Base-by-base conservation (phyloP, 1,140 invertebrate species). In the Lepidostoma basale region DNA sequence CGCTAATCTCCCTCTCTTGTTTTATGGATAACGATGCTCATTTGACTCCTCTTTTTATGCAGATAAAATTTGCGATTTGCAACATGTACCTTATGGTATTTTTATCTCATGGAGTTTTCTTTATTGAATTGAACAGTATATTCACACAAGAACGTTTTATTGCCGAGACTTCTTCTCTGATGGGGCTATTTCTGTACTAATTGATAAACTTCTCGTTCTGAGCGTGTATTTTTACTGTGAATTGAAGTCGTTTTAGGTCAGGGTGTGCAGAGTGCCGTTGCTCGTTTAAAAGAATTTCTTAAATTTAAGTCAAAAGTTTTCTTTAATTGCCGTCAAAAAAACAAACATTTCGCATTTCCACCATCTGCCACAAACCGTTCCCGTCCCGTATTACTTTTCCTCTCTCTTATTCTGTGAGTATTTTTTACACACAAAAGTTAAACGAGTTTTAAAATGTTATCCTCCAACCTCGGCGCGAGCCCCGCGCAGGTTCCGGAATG, bases 391-490 rank as follows among this genome's bases (percentile, higher is more conserved):
- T 40, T 59, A 59, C 33, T 59, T 59, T 39, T 59, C 54, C 54
- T 60, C 56, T 42, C 36, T 60, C 36, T 40, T 60, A 16, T 23
- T 6, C 2, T n/a, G 22, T 1, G 14, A 45, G 42, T 18, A 20
- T 20, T 18, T 40, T 60, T 60, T 25, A 40, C 20, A 39, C 33
- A 23, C 33, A 20, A 44, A 60, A 60, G 56, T 60, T 60, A 60
- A 60, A 60, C 56, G 56, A 60, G 56, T 60, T 60, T 56, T 60
- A 40, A 60, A 60, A 60, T 60, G 36, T 60, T 60, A 60, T 60
- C n/a, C 39, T 12, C 33, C 0, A 22, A n/a, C 20, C 23, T 14
- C 18, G 16, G 52, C 20, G 45, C 18, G 22, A 23, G 23, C 23
- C 39, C 40, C 56, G 42, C 56, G 42, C 56, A 40, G 39, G 56